These are phyloP conservation scores for Dynastes hyllus DNA, from an alignment of 2,888 invertebrate species.

Conservation along the genomic window DNA sequence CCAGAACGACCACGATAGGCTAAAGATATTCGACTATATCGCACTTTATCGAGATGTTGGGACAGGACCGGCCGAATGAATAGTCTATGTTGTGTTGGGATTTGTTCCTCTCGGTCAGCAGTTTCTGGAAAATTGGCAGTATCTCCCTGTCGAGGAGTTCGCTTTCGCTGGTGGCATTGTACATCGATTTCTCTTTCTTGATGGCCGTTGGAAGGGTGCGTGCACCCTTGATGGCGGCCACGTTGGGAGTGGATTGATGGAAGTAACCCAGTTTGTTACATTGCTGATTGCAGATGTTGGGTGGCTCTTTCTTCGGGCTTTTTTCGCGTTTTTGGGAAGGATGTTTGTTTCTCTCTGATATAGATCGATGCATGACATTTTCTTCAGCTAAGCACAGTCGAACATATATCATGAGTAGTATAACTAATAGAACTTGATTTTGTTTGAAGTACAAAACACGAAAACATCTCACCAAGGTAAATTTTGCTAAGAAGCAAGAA, in stretches of 20 bases:
- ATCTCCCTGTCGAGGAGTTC: conserved; percentile 89
- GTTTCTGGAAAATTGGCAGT: conserved; percentile 92
- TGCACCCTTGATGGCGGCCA: conserved; percentile 69
- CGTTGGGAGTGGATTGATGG: conserved; percentile 76
- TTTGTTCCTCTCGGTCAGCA: conserved; percentile 87
- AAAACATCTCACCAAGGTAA: too few species aligned
- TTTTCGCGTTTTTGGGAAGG: conserved; percentile 65
- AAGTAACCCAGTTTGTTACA: conserved; percentile 73
- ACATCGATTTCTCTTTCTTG: conserved; percentile 70
- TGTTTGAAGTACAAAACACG: too few species aligned
- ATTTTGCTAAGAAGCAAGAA: too few species aligned
- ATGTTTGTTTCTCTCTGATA: conserved; percentile 68
- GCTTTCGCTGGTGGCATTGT: conserved; percentile 87
- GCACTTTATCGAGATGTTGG: conserved; percentile 96
- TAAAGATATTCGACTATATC: conserved; percentile 95
- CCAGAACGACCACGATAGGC: conserved; percentile 10
- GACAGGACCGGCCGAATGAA: conserved; percentile 89
- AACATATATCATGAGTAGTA: not conserved
- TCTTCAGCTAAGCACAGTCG: conserved; percentile 58
- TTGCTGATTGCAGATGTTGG: conserved; percentile 67
- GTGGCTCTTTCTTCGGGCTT: conserved; percentile 62
- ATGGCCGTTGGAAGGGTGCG: conserved; percentile 57
- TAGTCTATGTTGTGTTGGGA: conserved; percentile 79
- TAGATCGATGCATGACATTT: conserved; percentile 67
- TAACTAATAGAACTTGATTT: too few species aligned